Evolutionary conservation across 2,797 vertebrate species (phyloP).

Genomic region (Channallabes apus): DNA sequence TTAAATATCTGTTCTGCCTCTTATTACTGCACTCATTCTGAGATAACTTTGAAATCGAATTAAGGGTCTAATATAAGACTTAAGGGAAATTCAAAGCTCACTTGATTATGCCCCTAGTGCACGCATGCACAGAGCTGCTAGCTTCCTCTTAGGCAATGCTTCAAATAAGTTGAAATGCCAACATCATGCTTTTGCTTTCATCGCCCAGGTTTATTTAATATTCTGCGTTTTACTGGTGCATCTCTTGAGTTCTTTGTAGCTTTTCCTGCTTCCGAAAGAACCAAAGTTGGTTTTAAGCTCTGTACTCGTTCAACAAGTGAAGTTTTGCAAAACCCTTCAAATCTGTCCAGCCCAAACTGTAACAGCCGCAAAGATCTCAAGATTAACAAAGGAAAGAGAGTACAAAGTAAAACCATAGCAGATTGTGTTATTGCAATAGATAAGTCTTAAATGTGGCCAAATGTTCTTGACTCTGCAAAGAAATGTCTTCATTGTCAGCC

Average conservation of each 20-base stretch:
- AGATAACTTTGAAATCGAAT: slow-evolving; percentile 52
- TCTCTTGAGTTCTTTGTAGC: slow-evolving; percentile 26
- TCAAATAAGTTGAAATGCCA: slow-evolving; percentile 20
- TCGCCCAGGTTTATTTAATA: slow-evolving; percentile 26
- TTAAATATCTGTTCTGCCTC: slow-evolving; percentile 46
- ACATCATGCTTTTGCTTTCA: slow-evolving; percentile 33
- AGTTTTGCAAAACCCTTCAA: not conserved
- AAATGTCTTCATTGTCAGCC: slow-evolving; percentile 9
- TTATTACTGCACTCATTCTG: slow-evolving; percentile 48
- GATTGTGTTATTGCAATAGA: slow-evolving; percentile 20
- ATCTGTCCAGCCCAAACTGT: not conserved
- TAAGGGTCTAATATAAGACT: slow-evolving; percentile 46
- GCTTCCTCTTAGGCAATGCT: slow-evolving; percentile 6
- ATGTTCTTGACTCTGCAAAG: not conserved
- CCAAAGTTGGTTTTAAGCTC: not conserved
- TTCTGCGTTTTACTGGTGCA: slow-evolving; percentile 30
- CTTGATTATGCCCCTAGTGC: slow-evolving; percentile 45
- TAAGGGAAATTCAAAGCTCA: slow-evolving; percentile 42
- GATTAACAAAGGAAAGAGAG: not conserved
- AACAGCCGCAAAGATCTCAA: not conserved
- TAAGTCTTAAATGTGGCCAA: slow-evolving; percentile 22
- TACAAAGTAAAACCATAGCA: not conserved
- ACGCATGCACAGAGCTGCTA: slow-evolving; percentile 29
- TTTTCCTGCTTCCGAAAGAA: not conserved
- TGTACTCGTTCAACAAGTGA: not conserved